phyloP scores from a whole-genome alignment of 2,888 invertebrate species.

The Chymomyza caudatula region DNA sequence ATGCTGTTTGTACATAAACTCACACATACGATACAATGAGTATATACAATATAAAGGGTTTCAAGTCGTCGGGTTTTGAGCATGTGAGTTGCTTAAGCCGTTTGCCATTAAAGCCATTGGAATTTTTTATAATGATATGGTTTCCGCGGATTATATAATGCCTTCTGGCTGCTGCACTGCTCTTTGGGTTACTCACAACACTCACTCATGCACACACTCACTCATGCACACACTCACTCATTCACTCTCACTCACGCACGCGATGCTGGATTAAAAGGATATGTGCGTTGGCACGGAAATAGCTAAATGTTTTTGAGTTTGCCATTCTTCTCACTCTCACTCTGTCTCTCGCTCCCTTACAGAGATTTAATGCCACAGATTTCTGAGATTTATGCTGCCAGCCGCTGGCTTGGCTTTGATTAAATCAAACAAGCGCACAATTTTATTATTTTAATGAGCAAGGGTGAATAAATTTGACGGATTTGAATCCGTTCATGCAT shows the following conservation, averaged over 20 bases:
- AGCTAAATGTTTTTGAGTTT: neutral
- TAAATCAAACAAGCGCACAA: slow-evolving; percentile 29
- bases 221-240: neutral
- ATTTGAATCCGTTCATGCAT: neutral
- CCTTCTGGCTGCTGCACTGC: slow-evolving; percentile 20
- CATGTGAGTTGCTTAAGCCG: neutral
- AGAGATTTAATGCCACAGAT: neutral
- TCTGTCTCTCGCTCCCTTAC: neutral
- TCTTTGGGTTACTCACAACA: neutral
- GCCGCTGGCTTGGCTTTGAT: slow-evolving; percentile 14
- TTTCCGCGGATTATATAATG: slow-evolving; percentile 35
- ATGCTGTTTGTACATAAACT: slow-evolving; percentile 7
- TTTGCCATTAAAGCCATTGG: neutral
- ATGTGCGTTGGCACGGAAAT: slow-evolving; percentile 44
- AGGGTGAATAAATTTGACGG: neutral
- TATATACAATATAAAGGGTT: neutral
- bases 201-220: neutral
- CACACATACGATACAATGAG: neutral
- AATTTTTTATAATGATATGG: slow-evolving; percentile 50
- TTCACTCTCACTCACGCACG: neutral
- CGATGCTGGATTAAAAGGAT: slow-evolving; percentile 51
- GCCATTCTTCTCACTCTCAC: neutral
- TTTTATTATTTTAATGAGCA: slow-evolving; percentile 34
- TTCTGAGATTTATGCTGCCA: neutral
- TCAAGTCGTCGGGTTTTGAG: no score